Evolutionary conservation across 2,113 vertebrate genomes (phyloP).

Genomic region (Penelope pileata): DNA sequence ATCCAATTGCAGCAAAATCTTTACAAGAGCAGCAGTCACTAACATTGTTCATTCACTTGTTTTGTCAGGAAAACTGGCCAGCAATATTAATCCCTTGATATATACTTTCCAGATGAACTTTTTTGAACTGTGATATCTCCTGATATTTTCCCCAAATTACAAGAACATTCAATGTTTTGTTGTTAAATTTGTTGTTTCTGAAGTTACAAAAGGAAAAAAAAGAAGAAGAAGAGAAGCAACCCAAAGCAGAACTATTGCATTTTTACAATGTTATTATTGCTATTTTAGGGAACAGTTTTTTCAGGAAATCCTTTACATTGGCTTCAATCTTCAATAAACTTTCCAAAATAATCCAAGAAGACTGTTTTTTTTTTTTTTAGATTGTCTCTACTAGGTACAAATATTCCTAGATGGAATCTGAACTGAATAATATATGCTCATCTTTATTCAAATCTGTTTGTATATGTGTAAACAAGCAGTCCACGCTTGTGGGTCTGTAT

Average conservation of each 20-base stretch:
- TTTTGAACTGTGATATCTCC: background rate
- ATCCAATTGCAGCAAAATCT: background rate
- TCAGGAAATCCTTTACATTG: constrained; percentile 34
- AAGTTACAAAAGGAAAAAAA: background rate
- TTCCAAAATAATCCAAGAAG: background rate
- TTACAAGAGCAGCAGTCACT: background rate
- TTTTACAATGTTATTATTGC: background rate
- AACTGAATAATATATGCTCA: background rate
- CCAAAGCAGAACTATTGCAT: background rate
- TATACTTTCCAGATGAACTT: background rate
- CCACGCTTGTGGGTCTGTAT: background rate
- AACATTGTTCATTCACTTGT: background rate
- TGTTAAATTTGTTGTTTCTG: background rate
- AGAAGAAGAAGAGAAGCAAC: background rate
- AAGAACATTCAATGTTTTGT: background rate
- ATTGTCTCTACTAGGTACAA: background rate
- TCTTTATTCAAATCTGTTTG: background rate
- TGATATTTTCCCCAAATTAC: background rate
- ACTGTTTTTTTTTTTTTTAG: background rate
- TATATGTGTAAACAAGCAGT: background rate
- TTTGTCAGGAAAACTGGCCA: background rate
- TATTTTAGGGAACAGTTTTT: background rate
- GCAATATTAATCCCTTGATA: rapidly evolving
- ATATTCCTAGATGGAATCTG: background rate
- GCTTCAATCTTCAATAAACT: background rate